Conservation (phyloP, 2,888 invertebrate species). For the Amblyjoppa fuscipennis region DNA sequence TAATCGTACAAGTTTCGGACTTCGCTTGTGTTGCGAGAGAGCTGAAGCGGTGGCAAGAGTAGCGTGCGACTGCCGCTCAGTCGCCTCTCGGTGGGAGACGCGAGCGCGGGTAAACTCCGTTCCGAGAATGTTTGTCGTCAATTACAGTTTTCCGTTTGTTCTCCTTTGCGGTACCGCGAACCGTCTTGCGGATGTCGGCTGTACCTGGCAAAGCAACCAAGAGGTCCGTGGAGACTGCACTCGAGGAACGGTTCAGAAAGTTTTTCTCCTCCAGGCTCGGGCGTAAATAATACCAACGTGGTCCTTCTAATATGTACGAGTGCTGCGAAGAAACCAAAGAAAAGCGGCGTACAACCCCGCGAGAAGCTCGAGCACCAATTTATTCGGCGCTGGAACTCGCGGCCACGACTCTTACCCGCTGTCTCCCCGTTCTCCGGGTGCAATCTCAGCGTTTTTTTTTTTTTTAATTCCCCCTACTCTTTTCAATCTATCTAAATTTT, state of each 20-base stretch:
- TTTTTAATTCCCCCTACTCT: neutral
- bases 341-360: conserved; percentile 23
- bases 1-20: conserved; percentile 61
- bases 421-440: neutral
- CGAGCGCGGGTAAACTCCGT: conserved; percentile 44
- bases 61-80: conserved; percentile 15
- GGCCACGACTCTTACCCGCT: neutral
- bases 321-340: conserved; percentile 18
- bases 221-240: neutral
- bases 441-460: neutral
- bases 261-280: conserved; percentile 33
- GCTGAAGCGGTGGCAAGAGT: conserved; percentile 23
- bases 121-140: conserved; percentile 64
- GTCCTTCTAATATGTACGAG: conserved; percentile 56
- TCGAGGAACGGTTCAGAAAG: conserved; percentile 47
- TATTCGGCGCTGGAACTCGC: conserved; percentile 16
- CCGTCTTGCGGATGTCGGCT: conserved; percentile 25
- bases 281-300: conserved; percentile 52
- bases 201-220: conserved; percentile 18
- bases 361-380: conserved; percentile 51
- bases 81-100: conserved; percentile 21
- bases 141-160: conserved; percentile 62
- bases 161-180: conserved; percentile 5
- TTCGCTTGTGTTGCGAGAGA: conserved; percentile 25
- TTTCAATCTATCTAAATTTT: neutral